Evolutionary conservation across 2,888 invertebrate genomes (phyloP), one percentile per base, ranked within the genome.

Genomic region (Oasisia sp.): DNA sequence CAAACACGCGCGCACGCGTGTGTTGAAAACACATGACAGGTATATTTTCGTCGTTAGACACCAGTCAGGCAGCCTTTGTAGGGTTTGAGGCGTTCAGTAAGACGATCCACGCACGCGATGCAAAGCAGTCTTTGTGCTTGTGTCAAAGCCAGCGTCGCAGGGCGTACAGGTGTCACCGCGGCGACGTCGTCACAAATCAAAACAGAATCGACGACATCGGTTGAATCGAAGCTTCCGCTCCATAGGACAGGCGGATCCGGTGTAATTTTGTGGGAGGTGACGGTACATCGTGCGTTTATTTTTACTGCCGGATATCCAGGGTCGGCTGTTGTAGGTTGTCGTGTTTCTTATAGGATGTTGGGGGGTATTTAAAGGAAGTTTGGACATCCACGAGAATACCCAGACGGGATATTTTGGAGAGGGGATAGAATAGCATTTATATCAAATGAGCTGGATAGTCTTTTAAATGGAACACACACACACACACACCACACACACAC

Each of bases 221-320:
- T 74, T 74, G 74, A 74, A 74, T 74, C n/a, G 74, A n/a, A 19
- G n/a, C n/a, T 74, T 74, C 74, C 74, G 74, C 74, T 27, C 27
- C 74, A 5, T n/a, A 7, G 14, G 19, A 19, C 27, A 19, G 5
- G 74, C 27, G 27, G 27, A n/a, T 19, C 74, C 27, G 27, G 74
- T 74, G 19, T 74, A 74, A 74, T 74, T 74, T 74, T 27, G 74
- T 74, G 74, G 74, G 74, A 74, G 74, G 74, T 27, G 2, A 27
- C 74, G 74, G 1, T 74, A 4, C 27, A n/a, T 27, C 19, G 4
- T 5, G 74, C 74, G 74, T 74, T 27, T 74, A 74, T 74, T 14
- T 74, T 74, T 19, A 74, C 74, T 74, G 74, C 74, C 74, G 74
- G 74, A 74, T 74, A n/a, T n/a, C 74, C 74, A 74, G 74, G 74